phyloP scores from a whole-genome alignment of 1,140 invertebrate species.

The Pachypsylla venusta region DNA sequence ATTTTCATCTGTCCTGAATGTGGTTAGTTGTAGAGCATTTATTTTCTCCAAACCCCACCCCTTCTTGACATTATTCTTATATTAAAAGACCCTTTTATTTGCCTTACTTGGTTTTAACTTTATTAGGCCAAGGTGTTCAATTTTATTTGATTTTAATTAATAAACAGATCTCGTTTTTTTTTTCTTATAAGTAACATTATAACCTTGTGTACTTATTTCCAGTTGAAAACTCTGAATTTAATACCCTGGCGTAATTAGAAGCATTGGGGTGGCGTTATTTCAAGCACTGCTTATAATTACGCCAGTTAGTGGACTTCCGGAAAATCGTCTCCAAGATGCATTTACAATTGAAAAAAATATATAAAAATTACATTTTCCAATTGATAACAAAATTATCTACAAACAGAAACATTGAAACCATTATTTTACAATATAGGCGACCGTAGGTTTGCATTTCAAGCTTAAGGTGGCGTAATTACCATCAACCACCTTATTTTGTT shows the following conservation, averaged over 20 bases:
- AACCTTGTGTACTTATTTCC: too few relatives aligned
- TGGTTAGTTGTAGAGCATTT: conserved; percentile 1
- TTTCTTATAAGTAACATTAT: too few relatives aligned
- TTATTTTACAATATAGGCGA: background rate
- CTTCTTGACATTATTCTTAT: too few relatives aligned
- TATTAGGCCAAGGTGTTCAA: too few relatives aligned
- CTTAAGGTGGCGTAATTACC: background rate
- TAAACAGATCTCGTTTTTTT: too few relatives aligned
- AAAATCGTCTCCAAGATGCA: background rate
- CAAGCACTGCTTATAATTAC: background rate
- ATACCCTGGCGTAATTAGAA: background rate
- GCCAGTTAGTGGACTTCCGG: background rate
- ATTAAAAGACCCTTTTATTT: too few relatives aligned
- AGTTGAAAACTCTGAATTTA: background rate
- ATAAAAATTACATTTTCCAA: background rate
- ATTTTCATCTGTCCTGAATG: conserved; percentile 12
- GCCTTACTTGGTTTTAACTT: too few relatives aligned
- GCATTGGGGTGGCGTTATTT: background rate
- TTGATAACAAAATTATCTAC: background rate
- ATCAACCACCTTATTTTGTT: background rate
- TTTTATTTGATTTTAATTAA: too few relatives aligned
- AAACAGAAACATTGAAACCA: background rate
- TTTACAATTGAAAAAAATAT: background rate
- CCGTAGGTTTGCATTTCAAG: too few relatives aligned
- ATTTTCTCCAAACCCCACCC: too few relatives aligned